phyloP scores from a whole-genome alignment of 2,888 invertebrate genomes.

The Willowsia nigromaculata region DNA sequence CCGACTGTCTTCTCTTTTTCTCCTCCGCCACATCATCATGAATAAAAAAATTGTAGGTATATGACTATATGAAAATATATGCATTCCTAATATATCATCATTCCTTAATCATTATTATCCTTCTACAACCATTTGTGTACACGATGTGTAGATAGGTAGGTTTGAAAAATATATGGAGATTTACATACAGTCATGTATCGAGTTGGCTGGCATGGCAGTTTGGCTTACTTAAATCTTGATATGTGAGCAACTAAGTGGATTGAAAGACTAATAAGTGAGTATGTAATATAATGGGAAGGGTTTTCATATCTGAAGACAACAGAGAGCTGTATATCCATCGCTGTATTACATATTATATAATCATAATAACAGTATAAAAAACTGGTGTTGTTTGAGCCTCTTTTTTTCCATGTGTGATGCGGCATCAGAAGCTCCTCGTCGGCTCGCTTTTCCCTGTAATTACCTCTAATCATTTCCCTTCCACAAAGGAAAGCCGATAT shows the following conservation, averaged over 20 bases:
- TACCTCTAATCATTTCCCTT: slow-evolving; percentile 79
- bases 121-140: slow-evolving; percentile 15
- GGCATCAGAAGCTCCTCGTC: slow-evolving; percentile 79
- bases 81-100: background rate
- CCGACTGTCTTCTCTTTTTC: slow-evolving; percentile 65
- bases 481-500: slow-evolving; percentile 79
- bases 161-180: background rate
- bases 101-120: slow-evolving; percentile 34
- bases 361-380: slow-evolving; percentile 73
- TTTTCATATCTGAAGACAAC: no score
- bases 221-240: slow-evolving; percentile 60
- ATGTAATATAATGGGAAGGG: background rate
- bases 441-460: slow-evolving; percentile 79
- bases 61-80: slow-evolving; percentile 52
- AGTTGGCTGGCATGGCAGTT: slow-evolving; percentile 14
- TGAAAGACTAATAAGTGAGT: slow-evolving; percentile 40
- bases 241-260: slow-evolving; percentile 66
- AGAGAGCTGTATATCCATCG: slow-evolving; percentile 48
- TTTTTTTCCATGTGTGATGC: slow-evolving; percentile 78
- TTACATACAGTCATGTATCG: background rate
- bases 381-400: slow-evolving; percentile 77
- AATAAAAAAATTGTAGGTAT: slow-evolving; percentile 51
- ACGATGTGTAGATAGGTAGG: background rate
- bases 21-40: slow-evolving; percentile 61
- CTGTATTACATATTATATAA: slow-evolving; percentile 66